Evolutionary conservation across 2,888 invertebrate species (phyloP), one percentile per base, ranked within the genome.

Genomic region (Scaeva pyrastri): DNA sequence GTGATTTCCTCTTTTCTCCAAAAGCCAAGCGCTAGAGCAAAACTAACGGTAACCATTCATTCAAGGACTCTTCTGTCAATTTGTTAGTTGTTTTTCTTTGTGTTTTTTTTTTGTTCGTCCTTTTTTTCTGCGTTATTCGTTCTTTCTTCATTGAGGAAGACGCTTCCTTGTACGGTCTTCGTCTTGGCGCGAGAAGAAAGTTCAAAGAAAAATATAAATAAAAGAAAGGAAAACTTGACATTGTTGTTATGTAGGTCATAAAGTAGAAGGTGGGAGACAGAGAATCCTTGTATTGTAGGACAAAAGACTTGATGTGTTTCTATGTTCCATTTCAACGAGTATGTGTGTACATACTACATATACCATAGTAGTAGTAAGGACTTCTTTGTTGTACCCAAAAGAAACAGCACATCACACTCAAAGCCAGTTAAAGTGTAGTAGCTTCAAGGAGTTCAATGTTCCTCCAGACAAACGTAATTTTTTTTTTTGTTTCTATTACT

Each of bases 241-340:
- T 60, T 80, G 80, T 75, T 84, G 79, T 80, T 80, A 85, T 80
- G 75, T 80, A 80, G 84, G 84, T 85, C 84, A 85, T 80, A 72
- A 84, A 75, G 84, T 80, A 31, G 31, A 31, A 80, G 76, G 84
- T 85, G 68, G 68, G 60, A 75, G 23, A 39, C 74, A 48, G 48
- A 48, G 52, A 52, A 52, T n/a, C n/a, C n/a, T n/a, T n/a, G n/a
- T 41, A 68, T 52, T 68, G 52, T 52, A 52, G 68, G 68, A 52
- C 68, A 68, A 11, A 36, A 68, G 71, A 74, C 71, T 74, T 62
- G 78, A 74, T 76, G 72, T 82, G 72, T 71, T 79, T 39, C 52
- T 19, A 23, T 62, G 55, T 48, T 48, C 55, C 39, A 16, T 70
- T 62, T 41, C n/a, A n/a, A n/a, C n/a, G n/a, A n/a, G 26, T 36